These are phyloP conservation scores for Belonocnema kinseyi DNA, from an alignment of 1,140 invertebrate genomes.

Conservation along the genomic window DNA sequence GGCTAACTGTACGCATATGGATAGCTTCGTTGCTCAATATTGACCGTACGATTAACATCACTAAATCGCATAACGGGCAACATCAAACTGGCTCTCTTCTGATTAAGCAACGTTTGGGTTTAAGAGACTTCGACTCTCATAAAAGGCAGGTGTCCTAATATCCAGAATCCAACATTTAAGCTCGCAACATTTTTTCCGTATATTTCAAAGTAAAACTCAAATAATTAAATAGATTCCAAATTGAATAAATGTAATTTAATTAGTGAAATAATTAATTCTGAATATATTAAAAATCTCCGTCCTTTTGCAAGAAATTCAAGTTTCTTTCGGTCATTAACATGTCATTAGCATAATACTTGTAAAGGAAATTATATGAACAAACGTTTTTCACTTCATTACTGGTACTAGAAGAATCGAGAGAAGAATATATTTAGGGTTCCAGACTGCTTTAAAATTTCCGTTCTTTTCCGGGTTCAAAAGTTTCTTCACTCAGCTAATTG, in stretches of 20 bases:
- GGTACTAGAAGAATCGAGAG: too few species aligned
- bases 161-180: neutral
- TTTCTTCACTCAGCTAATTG: too few species aligned
- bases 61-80: slow-evolving; percentile 34
- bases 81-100: slow-evolving; percentile 12
- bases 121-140: slow-evolving; percentile 11
- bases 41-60: slow-evolving; percentile 35
- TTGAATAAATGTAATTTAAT: neutral
- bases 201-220: too few species aligned
- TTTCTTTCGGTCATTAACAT: slow-evolving; percentile 2
- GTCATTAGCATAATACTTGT: neutral
- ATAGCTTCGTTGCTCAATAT: slow-evolving; percentile 35
- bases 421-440: too few species aligned
- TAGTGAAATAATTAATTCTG: neutral
- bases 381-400: too few species aligned
- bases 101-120: slow-evolving; percentile 37
- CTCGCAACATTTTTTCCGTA: neutral
- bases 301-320: neutral
- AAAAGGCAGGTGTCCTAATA: slow-evolving; percentile 39
- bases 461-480: too few species aligned
- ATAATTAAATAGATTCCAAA: too few species aligned
- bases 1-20: slow-evolving; percentile 21
- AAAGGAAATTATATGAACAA: neutral
- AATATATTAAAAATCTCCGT: neutral
- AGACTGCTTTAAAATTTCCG: too few species aligned